These are phyloP conservation scores for Bos taurus DNA, from an alignment of 2,113 vertebrate species.

Conservation along the genomic window DNA sequence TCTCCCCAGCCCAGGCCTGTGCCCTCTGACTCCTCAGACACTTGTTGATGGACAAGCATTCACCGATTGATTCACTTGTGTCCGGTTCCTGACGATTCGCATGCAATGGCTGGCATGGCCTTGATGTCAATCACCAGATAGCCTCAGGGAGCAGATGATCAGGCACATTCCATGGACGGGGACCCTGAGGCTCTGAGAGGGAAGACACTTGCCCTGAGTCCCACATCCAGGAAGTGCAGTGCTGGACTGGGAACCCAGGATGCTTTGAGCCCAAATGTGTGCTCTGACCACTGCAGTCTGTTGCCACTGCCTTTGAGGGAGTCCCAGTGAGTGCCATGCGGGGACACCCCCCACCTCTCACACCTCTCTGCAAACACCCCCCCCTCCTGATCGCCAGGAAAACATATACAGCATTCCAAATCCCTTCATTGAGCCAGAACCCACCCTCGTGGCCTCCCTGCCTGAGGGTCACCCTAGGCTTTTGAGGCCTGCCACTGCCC, in stretches of 20 bases:
- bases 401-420: neutral
- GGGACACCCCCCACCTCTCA: neutral
- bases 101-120: neutral
- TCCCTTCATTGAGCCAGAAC: neutral
- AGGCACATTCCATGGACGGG: neutral
- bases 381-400: neutral
- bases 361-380: neutral
- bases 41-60: neutral
- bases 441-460: neutral
- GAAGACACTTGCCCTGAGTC: neutral
- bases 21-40: neutral
- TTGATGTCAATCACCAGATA: neutral
- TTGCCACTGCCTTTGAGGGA: neutral
- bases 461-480: neutral
- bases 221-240: neutral
- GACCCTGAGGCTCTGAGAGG: neutral
- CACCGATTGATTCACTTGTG: fast-evolving
- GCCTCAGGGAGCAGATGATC: neutral
- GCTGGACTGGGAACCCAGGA: neutral
- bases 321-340: neutral
- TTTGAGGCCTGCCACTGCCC: neutral
- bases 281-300: neutral
- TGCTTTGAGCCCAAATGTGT: neutral
- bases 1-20: neutral
- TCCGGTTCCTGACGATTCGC: neutral